A percentile compares a stretch with the other conserved stretches of the same genome.
phyloP scores from a whole-genome alignment of 2,888 invertebrate species.

The Phortica okadai region DNA sequence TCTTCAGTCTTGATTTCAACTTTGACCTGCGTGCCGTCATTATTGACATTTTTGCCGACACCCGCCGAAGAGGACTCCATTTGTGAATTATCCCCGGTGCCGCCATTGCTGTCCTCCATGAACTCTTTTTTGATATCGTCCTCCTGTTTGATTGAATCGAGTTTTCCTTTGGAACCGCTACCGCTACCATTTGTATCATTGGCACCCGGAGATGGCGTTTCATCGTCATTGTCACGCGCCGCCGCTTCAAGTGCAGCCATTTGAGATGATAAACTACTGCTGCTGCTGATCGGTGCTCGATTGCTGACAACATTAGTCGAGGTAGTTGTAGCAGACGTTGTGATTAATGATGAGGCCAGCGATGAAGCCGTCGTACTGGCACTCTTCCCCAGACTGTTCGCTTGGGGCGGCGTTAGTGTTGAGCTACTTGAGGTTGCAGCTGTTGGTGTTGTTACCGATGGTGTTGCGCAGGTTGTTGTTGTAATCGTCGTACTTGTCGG shows the following conservation, averaged over 20 bases:
- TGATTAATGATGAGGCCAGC: conserved; percentile 58
- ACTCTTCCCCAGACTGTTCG: conserved; percentile 64
- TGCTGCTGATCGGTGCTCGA: conserved; percentile 62
- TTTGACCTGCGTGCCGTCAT: conserved; percentile 78
- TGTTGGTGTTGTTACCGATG: conserved; percentile 51
- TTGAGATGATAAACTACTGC: conserved; percentile 81
- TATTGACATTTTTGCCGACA: conserved; percentile 80
- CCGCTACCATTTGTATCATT: conserved; percentile 62
- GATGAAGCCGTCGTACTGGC: conserved; percentile 59
- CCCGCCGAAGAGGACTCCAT: conserved; percentile 76
- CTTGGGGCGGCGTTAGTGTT: not conserved
- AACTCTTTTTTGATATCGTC: conserved; percentile 82
- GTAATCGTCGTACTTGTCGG: conserved; percentile 38
- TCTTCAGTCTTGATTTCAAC: conserved; percentile 69
- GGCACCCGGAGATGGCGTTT: conserved; percentile 79
- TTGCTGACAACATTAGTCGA: conserved; percentile 50
- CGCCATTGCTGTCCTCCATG: conserved; percentile 78
- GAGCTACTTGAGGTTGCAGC: conserved; percentile 15
- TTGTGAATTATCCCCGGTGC: conserved; percentile 74
- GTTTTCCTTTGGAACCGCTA: conserved; percentile 79
- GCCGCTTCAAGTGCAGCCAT: conserved; percentile 85
- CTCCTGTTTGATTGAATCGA: conserved; percentile 82
- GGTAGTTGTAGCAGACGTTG: conserved; percentile 60
- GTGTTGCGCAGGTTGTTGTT: conserved; percentile 37
- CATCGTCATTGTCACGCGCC: conserved; percentile 82